These are phyloP conservation scores for Caranx ignobilis DNA, from an alignment of 2,113 vertebrate genomes.

Conservation along the genomic window DNA sequence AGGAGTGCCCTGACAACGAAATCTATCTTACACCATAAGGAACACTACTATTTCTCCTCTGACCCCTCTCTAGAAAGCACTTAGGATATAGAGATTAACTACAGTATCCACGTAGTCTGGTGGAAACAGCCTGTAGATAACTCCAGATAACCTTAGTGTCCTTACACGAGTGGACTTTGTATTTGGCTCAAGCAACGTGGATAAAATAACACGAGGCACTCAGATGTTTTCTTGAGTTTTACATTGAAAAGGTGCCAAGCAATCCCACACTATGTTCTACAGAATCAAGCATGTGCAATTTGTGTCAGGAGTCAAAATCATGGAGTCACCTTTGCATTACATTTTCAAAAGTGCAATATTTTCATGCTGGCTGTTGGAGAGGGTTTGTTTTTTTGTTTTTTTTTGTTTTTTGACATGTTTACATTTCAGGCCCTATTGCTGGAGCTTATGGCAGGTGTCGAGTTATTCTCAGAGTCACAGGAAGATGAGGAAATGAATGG, in stretches of 20 bases:
- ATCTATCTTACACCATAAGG: not conserved
- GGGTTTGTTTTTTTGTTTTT: not conserved
- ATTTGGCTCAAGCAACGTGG: slow-evolving; percentile 32
- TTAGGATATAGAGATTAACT: slow-evolving; percentile 9
- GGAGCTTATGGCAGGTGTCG: not conserved
- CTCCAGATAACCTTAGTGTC: slow-evolving; percentile 49
- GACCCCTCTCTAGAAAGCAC: slow-evolving; percentile 10
- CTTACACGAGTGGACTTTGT: slow-evolving; percentile 59
- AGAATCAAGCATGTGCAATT: not conserved
- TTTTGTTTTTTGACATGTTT: not conserved
- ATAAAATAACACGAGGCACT: not conserved
- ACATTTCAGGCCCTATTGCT: not conserved
- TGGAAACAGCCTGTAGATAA: slow-evolving; percentile 49
- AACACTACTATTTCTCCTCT: not conserved
- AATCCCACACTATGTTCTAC: not conserved
- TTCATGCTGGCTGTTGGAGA: not conserved
- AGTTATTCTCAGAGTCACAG: not conserved
- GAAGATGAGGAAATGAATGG: no score
- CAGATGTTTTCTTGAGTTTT: not conserved
- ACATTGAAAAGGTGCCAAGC: not conserved
- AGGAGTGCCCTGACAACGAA: not conserved
- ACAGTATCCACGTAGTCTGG: slow-evolving; percentile 5
- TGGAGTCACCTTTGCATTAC: not conserved
- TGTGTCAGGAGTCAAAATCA: not conserved
- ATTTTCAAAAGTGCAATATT: not conserved